phyloP scores from a whole-genome alignment of 2,113 vertebrate genomes.

The Callaeas wilsoni region DNA sequence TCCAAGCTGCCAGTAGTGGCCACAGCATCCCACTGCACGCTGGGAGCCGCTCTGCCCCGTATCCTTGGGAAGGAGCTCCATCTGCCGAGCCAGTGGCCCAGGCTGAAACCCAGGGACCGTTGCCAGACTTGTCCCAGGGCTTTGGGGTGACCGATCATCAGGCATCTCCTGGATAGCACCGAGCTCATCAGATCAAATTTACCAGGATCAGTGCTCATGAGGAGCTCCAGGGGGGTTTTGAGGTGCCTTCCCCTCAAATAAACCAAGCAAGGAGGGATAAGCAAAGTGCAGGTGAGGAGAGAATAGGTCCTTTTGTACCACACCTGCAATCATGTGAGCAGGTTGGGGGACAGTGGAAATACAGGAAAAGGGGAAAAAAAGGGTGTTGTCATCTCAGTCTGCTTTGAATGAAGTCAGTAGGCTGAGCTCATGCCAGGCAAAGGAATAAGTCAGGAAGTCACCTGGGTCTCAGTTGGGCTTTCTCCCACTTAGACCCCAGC shows the following conservation, averaged over 20 bases:
- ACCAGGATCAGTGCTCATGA: neutral
- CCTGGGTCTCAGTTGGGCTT: neutral
- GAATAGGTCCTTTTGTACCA: fast-evolving
- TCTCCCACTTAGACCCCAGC: neutral
- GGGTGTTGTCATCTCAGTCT: neutral
- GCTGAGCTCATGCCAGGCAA: neutral
- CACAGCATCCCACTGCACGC: neutral
- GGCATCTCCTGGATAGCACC: neutral
- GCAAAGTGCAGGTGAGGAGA: fast-evolving
- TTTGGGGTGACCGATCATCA: fast-evolving
- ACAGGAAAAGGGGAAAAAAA: fast-evolving
- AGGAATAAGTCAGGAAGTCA: neutral
- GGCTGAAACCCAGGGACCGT: neutral
- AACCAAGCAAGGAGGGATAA: fast-evolving
- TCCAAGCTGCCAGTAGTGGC: neutral
- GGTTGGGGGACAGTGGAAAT: neutral
- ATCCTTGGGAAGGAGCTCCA: slow-evolving; percentile 50
- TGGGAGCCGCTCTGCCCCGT: neutral
- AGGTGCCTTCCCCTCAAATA: neutral
- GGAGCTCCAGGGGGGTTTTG: neutral
- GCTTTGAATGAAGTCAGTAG: neutral
- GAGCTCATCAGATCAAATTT: neutral
- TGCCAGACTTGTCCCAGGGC: neutral
- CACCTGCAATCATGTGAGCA: neutral
- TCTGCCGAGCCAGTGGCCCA: neutral